Conservation (phyloP, 2,113 vertebrate species). For the human region DNA sequence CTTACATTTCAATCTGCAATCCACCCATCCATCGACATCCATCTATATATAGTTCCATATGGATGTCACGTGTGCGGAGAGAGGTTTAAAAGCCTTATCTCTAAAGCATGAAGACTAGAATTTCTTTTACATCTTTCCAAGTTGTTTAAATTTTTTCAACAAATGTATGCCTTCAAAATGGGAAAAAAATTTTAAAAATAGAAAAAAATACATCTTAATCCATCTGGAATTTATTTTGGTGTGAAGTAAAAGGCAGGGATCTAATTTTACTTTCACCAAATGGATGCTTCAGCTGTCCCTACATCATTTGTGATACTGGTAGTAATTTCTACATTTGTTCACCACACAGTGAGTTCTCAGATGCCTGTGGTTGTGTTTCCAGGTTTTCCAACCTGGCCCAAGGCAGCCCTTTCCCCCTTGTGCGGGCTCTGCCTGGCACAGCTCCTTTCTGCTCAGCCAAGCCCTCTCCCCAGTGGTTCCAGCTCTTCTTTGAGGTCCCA, state of each 20-base stretch:
- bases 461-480: neutral
- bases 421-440: neutral
- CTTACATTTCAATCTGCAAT: neutral
- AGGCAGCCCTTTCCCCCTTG: neutral
- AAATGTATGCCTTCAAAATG: constrained; percentile 54
- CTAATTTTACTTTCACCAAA: constrained; percentile 52
- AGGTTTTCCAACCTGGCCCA: neutral
- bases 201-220: neutral
- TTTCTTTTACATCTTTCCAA: neutral
- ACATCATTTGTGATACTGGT: neutral
- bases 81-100: neutral
- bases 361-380: neutral
- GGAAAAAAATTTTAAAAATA: constrained; percentile 5
- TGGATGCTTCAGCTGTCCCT: neutral
- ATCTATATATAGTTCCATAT: neutral
- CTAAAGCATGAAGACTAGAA: neutral
- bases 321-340: neutral
- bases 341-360: neutral
- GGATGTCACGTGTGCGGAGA: neutral
- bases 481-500: neutral
- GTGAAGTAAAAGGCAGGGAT: constrained; percentile 39
- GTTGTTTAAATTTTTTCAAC: constrained; percentile 26
- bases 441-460: neutral
- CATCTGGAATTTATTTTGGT: constrained; percentile 62
- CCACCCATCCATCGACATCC: neutral